A percentile compares a stretch with the other conserved stretches of the same genome.
These are phyloP conservation scores for Orientallactaga sibirica DNA, from an alignment of 2,797 vertebrate species.

Conservation along the genomic window DNA sequence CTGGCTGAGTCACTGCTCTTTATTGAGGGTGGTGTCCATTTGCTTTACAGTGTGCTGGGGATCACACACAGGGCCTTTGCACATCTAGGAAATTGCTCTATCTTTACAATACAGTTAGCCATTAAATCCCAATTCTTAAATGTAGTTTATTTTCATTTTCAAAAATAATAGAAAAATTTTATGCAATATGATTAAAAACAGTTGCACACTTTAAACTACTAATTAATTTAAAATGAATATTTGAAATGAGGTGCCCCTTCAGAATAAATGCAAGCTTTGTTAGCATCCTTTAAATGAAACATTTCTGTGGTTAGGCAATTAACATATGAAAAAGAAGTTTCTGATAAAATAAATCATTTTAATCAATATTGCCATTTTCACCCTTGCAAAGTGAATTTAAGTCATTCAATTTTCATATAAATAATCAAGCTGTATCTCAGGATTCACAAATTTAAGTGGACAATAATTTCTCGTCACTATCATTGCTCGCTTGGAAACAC, in stretches of 20 bases:
- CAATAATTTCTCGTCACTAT: not conserved
- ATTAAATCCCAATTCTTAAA: not conserved
- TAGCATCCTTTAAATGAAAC: slow-evolving; percentile 13
- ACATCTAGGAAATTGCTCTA: not conserved
- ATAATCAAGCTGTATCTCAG: not conserved
- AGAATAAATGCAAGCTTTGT: not conserved
- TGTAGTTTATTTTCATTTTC: slow-evolving; percentile 16
- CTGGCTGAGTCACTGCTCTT: not conserved
- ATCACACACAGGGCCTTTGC: not conserved
- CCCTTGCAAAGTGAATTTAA: not conserved
- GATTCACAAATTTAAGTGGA: not conserved
- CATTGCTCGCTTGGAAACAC: not conserved
- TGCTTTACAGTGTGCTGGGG: too few relatives aligned
- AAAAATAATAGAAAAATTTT: slow-evolving; percentile 50
- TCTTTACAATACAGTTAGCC: not conserved
- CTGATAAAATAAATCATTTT: not conserved
- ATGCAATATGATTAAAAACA: not conserved
- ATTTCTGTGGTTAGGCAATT: not conserved
- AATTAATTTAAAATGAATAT: slow-evolving; percentile 41
- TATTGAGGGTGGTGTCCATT: not conserved
- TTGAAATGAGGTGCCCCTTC: not conserved
- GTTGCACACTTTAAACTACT: not conserved
- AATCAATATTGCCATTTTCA: not conserved
- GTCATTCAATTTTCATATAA: slow-evolving; percentile 12
- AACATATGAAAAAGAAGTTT: not conserved